Conservation (phyloP, 2,113 vertebrate species). For the Pyrgilauda ruficollis region DNA sequence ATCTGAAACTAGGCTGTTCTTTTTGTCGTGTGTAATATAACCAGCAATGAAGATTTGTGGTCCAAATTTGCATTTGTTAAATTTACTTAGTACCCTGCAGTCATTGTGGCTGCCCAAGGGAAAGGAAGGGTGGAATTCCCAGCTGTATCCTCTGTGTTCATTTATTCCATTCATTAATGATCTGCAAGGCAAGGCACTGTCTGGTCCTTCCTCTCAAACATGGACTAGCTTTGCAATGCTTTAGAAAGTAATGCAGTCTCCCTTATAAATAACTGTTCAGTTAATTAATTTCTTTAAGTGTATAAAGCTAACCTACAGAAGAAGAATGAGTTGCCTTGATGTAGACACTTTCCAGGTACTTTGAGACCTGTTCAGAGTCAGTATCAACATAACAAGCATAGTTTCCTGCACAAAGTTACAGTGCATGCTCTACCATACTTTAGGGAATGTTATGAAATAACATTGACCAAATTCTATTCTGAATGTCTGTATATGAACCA, state of each 20-base stretch:
- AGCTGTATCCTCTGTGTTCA: not conserved
- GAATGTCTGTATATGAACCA: slow-evolving; percentile 42
- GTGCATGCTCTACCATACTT: not conserved
- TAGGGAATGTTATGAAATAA: not conserved
- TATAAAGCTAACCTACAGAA: not conserved
- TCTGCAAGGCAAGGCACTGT: not conserved
- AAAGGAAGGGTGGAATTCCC: not conserved
- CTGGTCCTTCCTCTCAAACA: not conserved
- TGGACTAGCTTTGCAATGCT: not conserved
- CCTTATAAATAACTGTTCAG: not conserved
- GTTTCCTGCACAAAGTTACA: not conserved
- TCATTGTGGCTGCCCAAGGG: not conserved
- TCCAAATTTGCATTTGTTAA: not conserved
- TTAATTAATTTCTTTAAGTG: not conserved
- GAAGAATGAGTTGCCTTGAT: not conserved
- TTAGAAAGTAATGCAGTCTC: not conserved
- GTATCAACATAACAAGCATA: not conserved
- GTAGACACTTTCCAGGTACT: not conserved
- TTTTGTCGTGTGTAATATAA: not conserved
- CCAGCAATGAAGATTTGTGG: slow-evolving; percentile 15
- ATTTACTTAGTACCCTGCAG: not conserved
- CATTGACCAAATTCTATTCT: not conserved
- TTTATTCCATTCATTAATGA: slow-evolving; percentile 2
- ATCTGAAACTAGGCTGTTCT: not conserved
- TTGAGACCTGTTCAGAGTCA: not conserved